Evolutionary conservation across 1,140 invertebrate species (phyloP), one percentile per base, ranked within the genome.

Genomic region (Cyclina sinensis): DNA sequence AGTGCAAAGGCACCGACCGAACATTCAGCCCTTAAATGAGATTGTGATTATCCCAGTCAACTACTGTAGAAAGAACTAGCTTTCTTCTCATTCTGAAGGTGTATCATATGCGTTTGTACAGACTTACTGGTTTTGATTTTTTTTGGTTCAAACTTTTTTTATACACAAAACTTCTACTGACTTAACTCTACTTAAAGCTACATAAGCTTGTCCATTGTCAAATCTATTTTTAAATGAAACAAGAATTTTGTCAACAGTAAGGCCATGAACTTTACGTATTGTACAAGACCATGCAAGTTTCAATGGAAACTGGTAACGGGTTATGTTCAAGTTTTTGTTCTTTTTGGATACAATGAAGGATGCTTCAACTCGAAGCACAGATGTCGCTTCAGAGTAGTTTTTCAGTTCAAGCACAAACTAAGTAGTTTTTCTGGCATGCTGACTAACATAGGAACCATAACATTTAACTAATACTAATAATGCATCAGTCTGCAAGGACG

Each of bases 161-260:
- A 80, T 7, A 54, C 37, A 57, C 21, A 87, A 39, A 14, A 39
- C 65, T 51, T 65, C 27, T 3, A 70, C 14, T 0, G 76, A 46
- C 39, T 80, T 78, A 2, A 65, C 43, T 54, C 86, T 80, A 43
- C 86, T 80, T 4, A 80, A 46, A 32, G 86, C 86, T 24, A 87
- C 86, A 80, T 87, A 87, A n/a, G 86, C 86, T 57, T 87, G 86
- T 54, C 57, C 86, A 87, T 21, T 32, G 14, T 37, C 76, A 54
- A 68, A 80, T 9, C 74, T 43, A 16, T 48, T 35, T 70, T 62
- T 3, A 87, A 59, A 70, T 35, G 30, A 68, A 9, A 81, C 39
- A 43, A 70, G 24, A 37, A 76, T 59, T 46, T 37, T 39, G 32
- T 87, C 57, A 39, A 87, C 27, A 24, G 86, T 87, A 9, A 79